Evolutionary conservation across 1,140 invertebrate genomes (phyloP), one percentile per base, ranked within the genome.

Genomic region (Cydia splendana): DNA sequence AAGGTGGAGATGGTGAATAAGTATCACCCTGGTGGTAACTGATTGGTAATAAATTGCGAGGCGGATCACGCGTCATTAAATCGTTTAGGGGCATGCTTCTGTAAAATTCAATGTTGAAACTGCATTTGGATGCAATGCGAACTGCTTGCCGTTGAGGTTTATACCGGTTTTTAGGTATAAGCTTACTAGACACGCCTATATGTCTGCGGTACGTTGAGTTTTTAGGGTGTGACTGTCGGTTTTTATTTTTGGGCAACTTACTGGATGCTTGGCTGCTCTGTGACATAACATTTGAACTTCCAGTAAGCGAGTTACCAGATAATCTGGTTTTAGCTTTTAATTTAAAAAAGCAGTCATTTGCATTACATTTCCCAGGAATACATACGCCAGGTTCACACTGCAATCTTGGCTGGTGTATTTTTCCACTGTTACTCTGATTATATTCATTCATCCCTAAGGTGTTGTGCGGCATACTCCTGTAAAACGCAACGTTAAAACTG

Each of bases 101-200:
- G n/a, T 62, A 62, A 62, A 62, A 62, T 62, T 62, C 57, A 10
- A 62, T 62, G 10, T 62, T 62, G 20, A 62, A 62, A 62, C 57
- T 62, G 20, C 57, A 62, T 6, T 62, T 62, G 18, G 57, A 62
- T 24, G 18, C 57, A 12, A 62, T 62, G 18, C 57, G 57, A 24
- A 62, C 57, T 62, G 57, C 57, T 62, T 62, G 20, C 20, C 57
- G 20, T 12, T 62, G 18, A 62, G 9, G 20, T 12, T 24, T 62
- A n/a, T 10, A 24, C n/a, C 7, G 18, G 4, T 10, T 10, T 62
- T 62, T 62, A 24, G 18, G 18, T 10, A 62, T 12, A 10, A 7
- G 20, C 57, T 20, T 62, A 24, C 57, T 62, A 10, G 18, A 62
- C 7, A 24, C 7, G 10, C 57, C 57, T 24, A 12, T 62, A 12